phyloP scores from a whole-genome alignment of 2,797 vertebrate species.

The Hippopotamyrus pictus region DNA sequence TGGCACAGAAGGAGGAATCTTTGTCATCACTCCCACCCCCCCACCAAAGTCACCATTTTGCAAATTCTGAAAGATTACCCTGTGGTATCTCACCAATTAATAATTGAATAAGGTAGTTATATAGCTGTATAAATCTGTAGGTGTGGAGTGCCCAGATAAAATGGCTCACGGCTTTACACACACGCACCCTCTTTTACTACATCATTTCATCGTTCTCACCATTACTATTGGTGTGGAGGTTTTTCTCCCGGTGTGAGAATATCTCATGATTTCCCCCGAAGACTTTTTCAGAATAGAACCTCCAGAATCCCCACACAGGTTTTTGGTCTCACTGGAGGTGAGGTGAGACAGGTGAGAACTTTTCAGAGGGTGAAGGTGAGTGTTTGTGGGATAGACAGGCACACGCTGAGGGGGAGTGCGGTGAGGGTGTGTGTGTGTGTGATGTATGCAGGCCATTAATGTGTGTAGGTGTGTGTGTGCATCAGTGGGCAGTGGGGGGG shows the following conservation, averaged over 20 bases:
- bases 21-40: background rate
- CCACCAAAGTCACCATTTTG: background rate
- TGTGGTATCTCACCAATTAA: background rate
- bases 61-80: background rate
- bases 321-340: background rate
- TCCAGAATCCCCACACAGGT: background rate
- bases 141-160: background rate
- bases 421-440: background rate
- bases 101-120: background rate
- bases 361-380: background rate
- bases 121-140: background rate
- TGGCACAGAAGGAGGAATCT: background rate
- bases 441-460: background rate
- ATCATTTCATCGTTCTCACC: background rate
- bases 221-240: background rate
- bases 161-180: background rate
- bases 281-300: background rate
- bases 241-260: background rate
- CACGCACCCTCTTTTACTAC: background rate
- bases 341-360: background rate
- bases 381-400: background rate
- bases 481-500: background rate
- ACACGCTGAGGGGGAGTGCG: background rate
- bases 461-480: background rate
- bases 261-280: background rate